Conservation (phyloP, 92 coral and sea anemone genomes). For the Porites divaricata region DNA sequence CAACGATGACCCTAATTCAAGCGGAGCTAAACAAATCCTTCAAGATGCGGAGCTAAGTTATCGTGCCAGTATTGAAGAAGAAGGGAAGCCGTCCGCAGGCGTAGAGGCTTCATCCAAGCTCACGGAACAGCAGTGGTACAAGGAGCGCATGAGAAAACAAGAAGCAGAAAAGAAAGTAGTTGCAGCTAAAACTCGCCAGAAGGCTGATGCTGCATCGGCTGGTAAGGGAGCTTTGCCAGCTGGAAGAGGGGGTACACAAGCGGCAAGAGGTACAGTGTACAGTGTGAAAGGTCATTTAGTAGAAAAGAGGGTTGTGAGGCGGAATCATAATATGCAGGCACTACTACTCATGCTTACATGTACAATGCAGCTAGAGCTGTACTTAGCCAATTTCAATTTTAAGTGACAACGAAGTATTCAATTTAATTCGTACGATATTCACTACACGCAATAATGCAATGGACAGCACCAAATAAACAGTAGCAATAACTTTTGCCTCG, state of each 20-base stretch:
- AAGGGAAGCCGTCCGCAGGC: constrained; percentile 82
- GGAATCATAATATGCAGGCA: neutral
- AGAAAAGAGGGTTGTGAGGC: neutral
- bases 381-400: too few species aligned
- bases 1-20: constrained; percentile 69
- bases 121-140: constrained; percentile 89
- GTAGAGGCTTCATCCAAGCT: constrained; percentile 68
- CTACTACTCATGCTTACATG: too few species aligned
- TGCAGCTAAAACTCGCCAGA: constrained; percentile 49
- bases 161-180: constrained; percentile 59
- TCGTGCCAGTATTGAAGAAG: constrained; percentile 83
- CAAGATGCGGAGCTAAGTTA: constrained; percentile 91
- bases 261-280: constrained; percentile 39
- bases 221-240: constrained; percentile 45
- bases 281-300: neutral
- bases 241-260: constrained; percentile 53
- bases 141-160: constrained; percentile 68
- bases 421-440: too few species aligned
- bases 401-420: too few species aligned
- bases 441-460: too few species aligned
- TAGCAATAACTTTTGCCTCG: too few species aligned
- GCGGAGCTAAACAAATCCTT: constrained; percentile 54
- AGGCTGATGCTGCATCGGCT: constrained; percentile 27
- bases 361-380: too few species aligned
- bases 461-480: too few species aligned